phyloP scores from a whole-genome alignment of 2,797 vertebrate genomes.

The Taenioides sp. region DNA sequence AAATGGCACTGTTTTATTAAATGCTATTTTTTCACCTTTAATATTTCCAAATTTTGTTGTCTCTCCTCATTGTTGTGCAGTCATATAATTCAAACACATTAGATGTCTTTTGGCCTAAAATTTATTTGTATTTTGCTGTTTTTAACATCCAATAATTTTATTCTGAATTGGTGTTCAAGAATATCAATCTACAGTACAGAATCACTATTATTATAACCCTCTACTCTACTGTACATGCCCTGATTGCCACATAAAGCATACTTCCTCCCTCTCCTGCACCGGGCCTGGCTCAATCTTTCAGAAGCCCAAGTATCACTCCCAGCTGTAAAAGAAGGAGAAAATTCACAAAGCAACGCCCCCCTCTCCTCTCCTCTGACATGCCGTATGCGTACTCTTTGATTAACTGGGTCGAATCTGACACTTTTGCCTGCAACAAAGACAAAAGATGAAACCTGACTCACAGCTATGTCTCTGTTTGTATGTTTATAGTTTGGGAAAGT shows the following conservation, averaged over 20 bases:
- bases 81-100: neutral
- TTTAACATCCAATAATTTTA: neutral
- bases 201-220: conserved; percentile 14
- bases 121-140: neutral
- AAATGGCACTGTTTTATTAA: too few species aligned
- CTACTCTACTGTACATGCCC: conserved; percentile 52
- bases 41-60: too few species aligned
- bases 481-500: conserved; percentile 37
- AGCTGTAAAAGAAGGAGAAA: conserved; percentile 43
- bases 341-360: conserved; percentile 63
- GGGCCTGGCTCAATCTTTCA: conserved; percentile 37
- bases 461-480: conserved; percentile 38
- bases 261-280: conserved; percentile 35
- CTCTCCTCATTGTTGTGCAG: neutral
- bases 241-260: conserved; percentile 36
- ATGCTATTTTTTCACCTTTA: too few species aligned
- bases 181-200: conserved; percentile 17
- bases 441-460: conserved; percentile 44
- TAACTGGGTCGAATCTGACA: conserved; percentile 62
- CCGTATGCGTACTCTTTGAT: conserved; percentile 62
- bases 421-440: conserved; percentile 50
- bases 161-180: neutral
- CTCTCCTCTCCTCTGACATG: conserved; percentile 59
- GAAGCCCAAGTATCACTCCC: conserved; percentile 46
- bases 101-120: neutral